These are phyloP conservation scores for Euspilapteryx auroguttella DNA, from an alignment of 2,888 invertebrate species.

Conservation along the genomic window DNA sequence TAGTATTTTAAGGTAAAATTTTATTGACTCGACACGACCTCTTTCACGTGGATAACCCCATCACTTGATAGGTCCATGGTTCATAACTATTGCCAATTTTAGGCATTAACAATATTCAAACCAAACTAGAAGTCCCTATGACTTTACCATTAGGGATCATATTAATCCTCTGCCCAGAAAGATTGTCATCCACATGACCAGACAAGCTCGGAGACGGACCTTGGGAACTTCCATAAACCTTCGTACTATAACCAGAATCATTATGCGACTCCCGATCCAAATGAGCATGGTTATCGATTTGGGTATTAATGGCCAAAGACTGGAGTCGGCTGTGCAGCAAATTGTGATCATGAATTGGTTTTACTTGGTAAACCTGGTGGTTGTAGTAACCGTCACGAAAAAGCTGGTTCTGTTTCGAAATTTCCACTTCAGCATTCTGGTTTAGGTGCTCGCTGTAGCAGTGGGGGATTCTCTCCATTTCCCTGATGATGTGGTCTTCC, in stretches of 20 bases:
- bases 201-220: constrained; percentile 78
- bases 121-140: constrained; percentile 67
- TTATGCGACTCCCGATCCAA: constrained; percentile 72
- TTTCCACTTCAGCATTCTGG: constrained; percentile 50
- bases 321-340: constrained; percentile 47
- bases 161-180: constrained; percentile 38
- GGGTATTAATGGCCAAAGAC: constrained; percentile 50
- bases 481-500: constrained; percentile 53
- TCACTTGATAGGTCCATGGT: too few relatives aligned
- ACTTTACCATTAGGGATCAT: constrained; percentile 29
- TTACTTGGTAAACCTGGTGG: constrained; percentile 32
- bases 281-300: constrained; percentile 49
- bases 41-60: too few relatives aligned
- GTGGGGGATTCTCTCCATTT: constrained; percentile 51
- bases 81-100: too few relatives aligned
- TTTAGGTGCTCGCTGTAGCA: constrained; percentile 48
- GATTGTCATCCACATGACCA: constrained; percentile 50
- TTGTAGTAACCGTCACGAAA: constrained; percentile 42
- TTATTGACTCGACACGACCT: too few relatives aligned
- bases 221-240: constrained; percentile 77
- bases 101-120: too few relatives aligned
- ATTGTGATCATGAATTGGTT: constrained; percentile 37
- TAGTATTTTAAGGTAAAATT: too few relatives aligned
- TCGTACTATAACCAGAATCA: constrained; percentile 85
- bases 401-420: constrained; percentile 41